These are phyloP conservation scores for Platypus cylindrus DNA, from an alignment of 2,888 invertebrate species.

Conservation along the genomic window DNA sequence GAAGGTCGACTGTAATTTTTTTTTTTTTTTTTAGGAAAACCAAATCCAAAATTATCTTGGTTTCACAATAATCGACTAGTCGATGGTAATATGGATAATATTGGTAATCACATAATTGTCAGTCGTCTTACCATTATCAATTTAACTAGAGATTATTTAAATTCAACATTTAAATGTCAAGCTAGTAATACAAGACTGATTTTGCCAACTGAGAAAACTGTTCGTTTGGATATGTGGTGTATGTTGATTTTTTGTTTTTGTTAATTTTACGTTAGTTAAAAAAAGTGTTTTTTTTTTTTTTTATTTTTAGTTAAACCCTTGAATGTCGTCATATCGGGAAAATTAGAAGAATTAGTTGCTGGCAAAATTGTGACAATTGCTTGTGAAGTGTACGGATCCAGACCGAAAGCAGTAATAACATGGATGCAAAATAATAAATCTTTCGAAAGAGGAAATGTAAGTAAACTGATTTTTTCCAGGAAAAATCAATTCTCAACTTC, in stretches of 20 bases:
- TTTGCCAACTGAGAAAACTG: constrained; percentile 69
- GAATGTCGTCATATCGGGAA: constrained; percentile 61
- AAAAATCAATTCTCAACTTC: too few relatives aligned
- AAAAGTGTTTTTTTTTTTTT: constrained; percentile 1
- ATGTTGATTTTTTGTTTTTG: constrained; percentile 36
- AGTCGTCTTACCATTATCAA: constrained; percentile 65
- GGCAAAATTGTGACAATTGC: constrained; percentile 65
- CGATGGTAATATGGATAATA: constrained; percentile 56
- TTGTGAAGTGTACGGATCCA: constrained; percentile 74
- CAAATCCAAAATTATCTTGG: constrained; percentile 77
- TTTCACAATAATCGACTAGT: constrained; percentile 58
- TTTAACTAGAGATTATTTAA: constrained; percentile 62
- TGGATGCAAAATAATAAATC: constrained; percentile 75
- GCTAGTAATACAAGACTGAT: constrained; percentile 79
- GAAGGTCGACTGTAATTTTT: too few relatives aligned
- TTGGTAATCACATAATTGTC: constrained; percentile 62
- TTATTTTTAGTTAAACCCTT: constrained; percentile 62
- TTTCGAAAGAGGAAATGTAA: constrained; percentile 65
- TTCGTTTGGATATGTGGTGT: constrained; percentile 74
- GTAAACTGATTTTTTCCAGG: too few relatives aligned
- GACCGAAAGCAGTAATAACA: constrained; percentile 71
- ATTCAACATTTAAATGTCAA: constrained; percentile 77
- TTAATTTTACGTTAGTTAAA: background rate
- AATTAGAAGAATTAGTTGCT: constrained; percentile 65
- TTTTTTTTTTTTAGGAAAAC: constrained; percentile 66